Evolutionary conservation across 2,797 vertebrate genomes (phyloP).

Genomic region (Tamandua tetradactyla): DNA sequence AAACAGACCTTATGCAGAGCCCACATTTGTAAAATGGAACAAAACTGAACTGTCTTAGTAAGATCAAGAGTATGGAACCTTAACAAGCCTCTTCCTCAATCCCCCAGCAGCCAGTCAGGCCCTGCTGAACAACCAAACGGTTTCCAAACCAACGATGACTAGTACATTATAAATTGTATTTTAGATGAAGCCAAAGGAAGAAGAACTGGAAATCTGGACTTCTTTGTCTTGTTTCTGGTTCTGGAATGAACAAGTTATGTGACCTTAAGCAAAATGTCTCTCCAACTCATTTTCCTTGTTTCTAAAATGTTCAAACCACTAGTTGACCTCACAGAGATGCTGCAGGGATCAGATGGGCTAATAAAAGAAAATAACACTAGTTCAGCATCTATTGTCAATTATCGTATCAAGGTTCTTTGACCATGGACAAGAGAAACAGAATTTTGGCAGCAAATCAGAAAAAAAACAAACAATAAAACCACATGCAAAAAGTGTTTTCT

Average conservation of each 20-base stretch:
- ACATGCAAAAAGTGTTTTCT: no score
- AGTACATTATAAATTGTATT: no score
- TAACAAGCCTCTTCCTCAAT: neutral
- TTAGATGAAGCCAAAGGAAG: neutral
- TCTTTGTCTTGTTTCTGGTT: neutral
- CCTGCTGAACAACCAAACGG: neutral
- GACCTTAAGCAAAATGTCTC: neutral
- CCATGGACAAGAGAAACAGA: neutral
- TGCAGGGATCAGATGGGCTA: neutral
- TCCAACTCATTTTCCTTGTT: neutral
- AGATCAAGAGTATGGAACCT: neutral
- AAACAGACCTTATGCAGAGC: neutral
- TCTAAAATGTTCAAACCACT: neutral
- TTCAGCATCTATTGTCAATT: neutral
- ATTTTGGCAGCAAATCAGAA: neutral
- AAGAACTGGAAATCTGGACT: neutral
- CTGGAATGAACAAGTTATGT: neutral
- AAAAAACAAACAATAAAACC: neutral
- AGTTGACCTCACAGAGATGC: neutral
- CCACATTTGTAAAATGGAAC: neutral
- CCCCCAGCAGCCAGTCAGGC: neutral
- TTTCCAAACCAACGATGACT: neutral
- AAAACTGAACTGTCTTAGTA: neutral
- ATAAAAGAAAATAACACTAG: neutral
- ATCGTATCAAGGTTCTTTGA: neutral